Evolutionary conservation across 2,888 invertebrate genomes (phyloP), one percentile per base, ranked within the genome.

Genomic region (Dynastes grantii): DNA sequence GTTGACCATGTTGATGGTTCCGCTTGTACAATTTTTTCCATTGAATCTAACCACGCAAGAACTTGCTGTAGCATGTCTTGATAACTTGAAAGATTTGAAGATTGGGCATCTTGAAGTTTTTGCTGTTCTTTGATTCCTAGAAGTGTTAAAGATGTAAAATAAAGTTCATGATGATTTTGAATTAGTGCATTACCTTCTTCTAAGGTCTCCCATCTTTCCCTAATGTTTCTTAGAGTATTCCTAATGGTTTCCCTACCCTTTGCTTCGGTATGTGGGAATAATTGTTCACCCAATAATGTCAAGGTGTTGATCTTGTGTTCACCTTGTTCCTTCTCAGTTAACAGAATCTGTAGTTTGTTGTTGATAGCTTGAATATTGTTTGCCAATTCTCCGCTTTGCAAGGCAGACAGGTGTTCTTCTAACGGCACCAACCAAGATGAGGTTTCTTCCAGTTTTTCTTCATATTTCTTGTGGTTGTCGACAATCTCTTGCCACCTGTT

Each of bases 261-360:
- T 0, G 98, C 95, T 9, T 97, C 96, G 1, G 98, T 98, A 88
- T 97, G 97, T 0, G 97, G 96, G 80, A 97, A 92, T n/a, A 98
- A 92, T 87, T 95, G 94, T 86, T 98, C 98, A 2, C 97, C 97
- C 0, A 95, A 92, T 2, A 93, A 91, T 13, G 94, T 94, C 22
- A 97, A 89, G 55, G 93, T 92, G 76, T 92, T 92, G 49, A 98
- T 90, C 83, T 95, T 93, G 84, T 94, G 93, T 84, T 95, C 94
- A 1, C 96, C 96, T 85, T 96, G 95, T 83, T 97, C 97, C 82
- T 93, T 93, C 86, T 97, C 97, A 9, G 95, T 91, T 70, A 94
- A 87, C 75, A 96, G 90, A 1, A 94, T 91, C 88, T 95, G 94
- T 16, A 96, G 88, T 81, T 93, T 92, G 80, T 93, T 94, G 0